Base-by-base conservation (phyloP, 2,888 invertebrate genomes). In the Eristalis tenax region DNA sequence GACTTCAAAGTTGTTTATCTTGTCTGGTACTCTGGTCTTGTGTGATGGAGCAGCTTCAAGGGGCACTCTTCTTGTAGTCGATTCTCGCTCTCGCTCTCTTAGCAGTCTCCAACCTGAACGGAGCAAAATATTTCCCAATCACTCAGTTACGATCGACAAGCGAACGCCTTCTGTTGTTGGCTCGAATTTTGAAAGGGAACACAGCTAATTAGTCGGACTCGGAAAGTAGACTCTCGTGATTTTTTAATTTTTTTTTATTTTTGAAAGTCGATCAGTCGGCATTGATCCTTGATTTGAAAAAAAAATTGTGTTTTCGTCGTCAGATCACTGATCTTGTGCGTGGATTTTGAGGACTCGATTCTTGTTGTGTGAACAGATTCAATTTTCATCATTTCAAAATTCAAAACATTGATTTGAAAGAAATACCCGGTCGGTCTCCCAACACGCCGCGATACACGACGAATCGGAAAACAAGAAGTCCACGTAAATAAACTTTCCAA, bases 401-500 rank as follows among this genome's bases (percentile, higher is more conserved):
- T 66, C 63, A 70, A 56, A 57, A 57, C 70, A 71, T 75, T 38
- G n/a, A n/a, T 38, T 63, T 26, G 50, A 50, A 43, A 6, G n/a
- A 43, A 43, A 43, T 23, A 26, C 65, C n/a, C n/a, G n/a, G 43
- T 28, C 61, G 28, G 73, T 63, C 68, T 68, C 73, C 81, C 65
- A 86, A 80, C 84, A 80, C 84, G 76, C 80, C 84, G 76, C 80
- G 76, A 13, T 38, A 38, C 38, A 38, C 13, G 38, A 38, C 13
- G n/a, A 13, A 10, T 32, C 69, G 76, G 66, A 63, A 61, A 66
- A 77, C 26, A 35, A 43, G 63, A 66, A 26, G n/a, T 63, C 63
- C 43, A 59, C 76, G 71, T 70, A 71, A 82, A 86, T 70, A 82
- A 83, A 86, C 86, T 83, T 83, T 83, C 86, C 86, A 75, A 86